phyloP scores from a whole-genome alignment of 1,140 invertebrate genomes.

The Ptiloglossa arizonensis region DNA sequence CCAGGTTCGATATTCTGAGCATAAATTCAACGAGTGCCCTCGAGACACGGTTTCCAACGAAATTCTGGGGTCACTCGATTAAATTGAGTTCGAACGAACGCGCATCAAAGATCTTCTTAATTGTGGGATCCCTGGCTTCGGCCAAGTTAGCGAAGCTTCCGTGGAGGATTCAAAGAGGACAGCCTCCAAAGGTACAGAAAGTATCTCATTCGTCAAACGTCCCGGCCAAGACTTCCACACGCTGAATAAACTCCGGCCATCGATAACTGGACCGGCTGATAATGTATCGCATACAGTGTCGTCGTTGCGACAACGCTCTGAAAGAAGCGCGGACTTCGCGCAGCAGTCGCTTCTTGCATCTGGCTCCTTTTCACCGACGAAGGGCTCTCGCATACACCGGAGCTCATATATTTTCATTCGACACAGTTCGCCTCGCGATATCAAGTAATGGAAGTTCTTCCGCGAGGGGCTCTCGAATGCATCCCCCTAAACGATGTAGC shows the following conservation, averaged over 20 bases:
- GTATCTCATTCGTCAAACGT: not conserved
- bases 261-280: not conserved
- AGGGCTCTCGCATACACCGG: not conserved
- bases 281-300: not conserved
- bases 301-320: not conserved
- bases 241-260: not conserved
- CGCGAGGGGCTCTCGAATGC: not conserved
- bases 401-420: slow-evolving; percentile 38
- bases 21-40: no score
- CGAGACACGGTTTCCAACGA: no score
- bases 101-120: no score
- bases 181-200: not conserved
- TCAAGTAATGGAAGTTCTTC: slow-evolving; percentile 44
- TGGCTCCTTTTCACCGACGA: slow-evolving; percentile 7
- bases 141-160: no score
- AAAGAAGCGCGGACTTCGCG: not conserved
- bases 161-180: no score
- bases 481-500: not conserved
- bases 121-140: no score
- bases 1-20: no score
- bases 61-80: no score
- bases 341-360: slow-evolving; percentile 8
- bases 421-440: slow-evolving; percentile 38
- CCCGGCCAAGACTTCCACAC: not conserved
- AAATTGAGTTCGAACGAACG: no score